Evolutionary conservation across 1,140 invertebrate species (phyloP).

Genomic region (Caenorhabditis inopinata): DNA sequence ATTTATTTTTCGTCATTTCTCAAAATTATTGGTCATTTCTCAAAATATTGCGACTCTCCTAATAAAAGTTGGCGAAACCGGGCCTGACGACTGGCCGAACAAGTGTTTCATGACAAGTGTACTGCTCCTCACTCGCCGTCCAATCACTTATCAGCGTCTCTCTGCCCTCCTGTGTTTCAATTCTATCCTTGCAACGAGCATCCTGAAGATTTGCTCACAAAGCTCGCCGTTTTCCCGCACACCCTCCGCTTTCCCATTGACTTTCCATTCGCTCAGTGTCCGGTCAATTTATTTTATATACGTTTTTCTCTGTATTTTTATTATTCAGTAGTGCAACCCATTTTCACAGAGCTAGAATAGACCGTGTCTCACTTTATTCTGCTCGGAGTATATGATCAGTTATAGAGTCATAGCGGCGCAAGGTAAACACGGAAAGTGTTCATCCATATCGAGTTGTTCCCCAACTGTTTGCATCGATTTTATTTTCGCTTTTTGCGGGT

Average conservation of each 20-base stretch:
- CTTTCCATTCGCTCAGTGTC: background rate
- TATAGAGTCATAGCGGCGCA: too few relatives aligned
- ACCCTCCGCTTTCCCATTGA: background rate
- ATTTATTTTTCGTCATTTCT: background rate
- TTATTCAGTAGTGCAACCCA: too few relatives aligned
- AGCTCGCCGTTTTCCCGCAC: background rate
- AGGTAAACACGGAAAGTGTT: conserved; percentile 18
- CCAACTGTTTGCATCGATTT: too few relatives aligned
- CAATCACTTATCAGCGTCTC: conserved; percentile 20
- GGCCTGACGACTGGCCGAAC: background rate
- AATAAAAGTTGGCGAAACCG: too few relatives aligned
- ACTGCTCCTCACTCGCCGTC: too few relatives aligned
- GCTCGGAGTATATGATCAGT: too few relatives aligned
- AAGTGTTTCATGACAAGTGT: conserved; percentile 33
- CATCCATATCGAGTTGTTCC: background rate
- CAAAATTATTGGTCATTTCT: background rate
- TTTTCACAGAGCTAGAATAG: too few relatives aligned
- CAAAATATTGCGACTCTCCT: background rate
- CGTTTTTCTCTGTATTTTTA: too few relatives aligned
- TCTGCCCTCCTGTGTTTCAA: background rate
- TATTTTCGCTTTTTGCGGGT: background rate
- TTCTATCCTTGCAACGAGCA: background rate
- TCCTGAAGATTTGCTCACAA: conserved; percentile 27
- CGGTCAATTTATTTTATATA: background rate
- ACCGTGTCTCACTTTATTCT: too few relatives aligned